A percentile compares a stretch with the other conserved stretches of the same genome.
phyloP scores from a whole-genome alignment of 2,888 invertebrate species.

The Erebia ligea region DNA sequence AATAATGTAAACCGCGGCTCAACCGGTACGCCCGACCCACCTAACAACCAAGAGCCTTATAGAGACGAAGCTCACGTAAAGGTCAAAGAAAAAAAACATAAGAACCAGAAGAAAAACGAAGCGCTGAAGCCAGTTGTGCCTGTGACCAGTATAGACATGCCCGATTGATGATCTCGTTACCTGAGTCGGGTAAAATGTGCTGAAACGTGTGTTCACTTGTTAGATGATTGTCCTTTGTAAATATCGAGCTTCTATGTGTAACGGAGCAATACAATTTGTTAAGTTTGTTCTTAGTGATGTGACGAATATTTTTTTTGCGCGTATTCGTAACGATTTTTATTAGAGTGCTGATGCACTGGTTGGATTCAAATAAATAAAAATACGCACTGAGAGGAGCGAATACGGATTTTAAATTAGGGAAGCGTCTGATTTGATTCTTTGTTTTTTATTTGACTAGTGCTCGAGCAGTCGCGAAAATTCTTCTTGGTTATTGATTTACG shows the following conservation, averaged over 20 bases:
- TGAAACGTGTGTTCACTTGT: conserved; percentile 68
- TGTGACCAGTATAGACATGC: conserved; percentile 94
- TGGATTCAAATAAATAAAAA: neutral
- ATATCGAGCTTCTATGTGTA: conserved; percentile 57
- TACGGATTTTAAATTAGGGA: no score
- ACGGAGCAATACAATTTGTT: conserved; percentile 72
- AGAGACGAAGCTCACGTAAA: conserved; percentile 75
- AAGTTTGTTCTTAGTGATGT: conserved; percentile 57
- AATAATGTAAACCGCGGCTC: conserved; percentile 78
- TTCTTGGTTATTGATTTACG: no score
- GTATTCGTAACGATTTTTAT: neutral
- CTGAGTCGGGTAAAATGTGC: conserved; percentile 19
- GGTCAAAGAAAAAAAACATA: conserved; percentile 83
- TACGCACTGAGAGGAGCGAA: no score
- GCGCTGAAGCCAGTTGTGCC: conserved; percentile 93
- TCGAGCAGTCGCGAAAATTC: no score
- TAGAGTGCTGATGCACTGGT: neutral
- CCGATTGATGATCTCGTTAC: conserved; percentile 85
- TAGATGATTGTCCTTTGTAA: conserved; percentile 50
- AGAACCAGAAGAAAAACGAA: conserved; percentile 89
- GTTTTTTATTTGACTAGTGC: no score
- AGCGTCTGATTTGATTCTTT: no score
- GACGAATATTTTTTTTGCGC: conserved; percentile 14
- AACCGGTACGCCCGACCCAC: conserved; percentile 62
- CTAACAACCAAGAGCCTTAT: conserved; percentile 72